Evolutionary conservation across 2,797 vertebrate genomes (phyloP).

Genomic region (Gila robusta): DNA sequence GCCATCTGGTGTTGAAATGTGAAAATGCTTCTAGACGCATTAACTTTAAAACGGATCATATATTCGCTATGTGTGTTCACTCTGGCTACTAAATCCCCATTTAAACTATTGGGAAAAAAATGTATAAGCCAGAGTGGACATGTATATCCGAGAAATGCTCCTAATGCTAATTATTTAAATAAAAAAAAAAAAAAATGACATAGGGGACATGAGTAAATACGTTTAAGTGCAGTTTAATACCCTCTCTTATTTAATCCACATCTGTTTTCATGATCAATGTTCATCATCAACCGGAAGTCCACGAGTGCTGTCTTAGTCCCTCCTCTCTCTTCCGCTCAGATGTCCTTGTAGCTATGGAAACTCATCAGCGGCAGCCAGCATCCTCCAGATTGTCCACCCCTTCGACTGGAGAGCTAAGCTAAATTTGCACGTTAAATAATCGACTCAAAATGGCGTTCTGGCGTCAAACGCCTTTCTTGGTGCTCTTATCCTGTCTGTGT

Average conservation of each 20-base stretch:
- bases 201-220: background rate
- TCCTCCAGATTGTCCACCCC: constrained; percentile 63
- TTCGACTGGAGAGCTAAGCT: constrained; percentile 35
- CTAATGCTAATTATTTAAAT: background rate
- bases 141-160: background rate
- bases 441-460: constrained; percentile 82
- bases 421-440: constrained; percentile 66
- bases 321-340: constrained; percentile 59
- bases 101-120: background rate
- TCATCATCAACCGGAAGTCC: constrained; percentile 41
- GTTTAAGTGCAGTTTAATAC: background rate
- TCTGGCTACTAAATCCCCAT: background rate
- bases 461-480: constrained; percentile 66
- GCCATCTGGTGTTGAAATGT: constrained; percentile 71
- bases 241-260: background rate
- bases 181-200: no score
- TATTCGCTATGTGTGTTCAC: background rate
- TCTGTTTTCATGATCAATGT: background rate
- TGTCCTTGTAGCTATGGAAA: constrained; percentile 80
- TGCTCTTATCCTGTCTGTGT: constrained; percentile 74
- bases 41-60: background rate
- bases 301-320: constrained; percentile 12
- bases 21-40: background rate
- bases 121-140: background rate
- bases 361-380: constrained; percentile 82